These are phyloP conservation scores for Bothrops jararaca DNA, from an alignment of 2,113 vertebrate species.

Conservation along the genomic window DNA sequence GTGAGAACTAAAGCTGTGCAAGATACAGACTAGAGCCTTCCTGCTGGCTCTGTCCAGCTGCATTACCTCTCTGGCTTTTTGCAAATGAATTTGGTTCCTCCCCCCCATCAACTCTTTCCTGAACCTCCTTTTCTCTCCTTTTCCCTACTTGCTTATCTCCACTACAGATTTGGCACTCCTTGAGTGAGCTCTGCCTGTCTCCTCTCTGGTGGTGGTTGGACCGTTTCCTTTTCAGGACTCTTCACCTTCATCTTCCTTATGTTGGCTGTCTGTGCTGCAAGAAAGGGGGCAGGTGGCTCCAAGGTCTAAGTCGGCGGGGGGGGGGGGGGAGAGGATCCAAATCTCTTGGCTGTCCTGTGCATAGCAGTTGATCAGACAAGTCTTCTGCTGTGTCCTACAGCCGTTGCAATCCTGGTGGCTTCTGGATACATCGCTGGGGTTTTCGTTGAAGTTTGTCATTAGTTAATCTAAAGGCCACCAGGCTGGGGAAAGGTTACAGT, in stretches of 20 bases:
- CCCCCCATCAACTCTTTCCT: not conserved
- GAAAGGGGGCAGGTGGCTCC: slow-evolving; percentile 87
- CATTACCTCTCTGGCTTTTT: not conserved
- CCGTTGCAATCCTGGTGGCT: not conserved
- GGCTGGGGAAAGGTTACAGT: not conserved
- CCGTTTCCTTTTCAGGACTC: slow-evolving; percentile 87
- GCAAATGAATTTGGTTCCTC: not conserved
- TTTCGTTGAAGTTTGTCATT: not conserved
- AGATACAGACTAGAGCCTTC: not conserved
- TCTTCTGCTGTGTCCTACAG: not conserved
- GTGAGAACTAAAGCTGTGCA: not conserved
- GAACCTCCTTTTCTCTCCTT: slow-evolving; percentile 7
- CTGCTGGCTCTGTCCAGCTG: not conserved
- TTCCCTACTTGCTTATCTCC: slow-evolving; percentile 41
- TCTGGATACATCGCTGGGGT: not conserved
- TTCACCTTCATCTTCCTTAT: slow-evolving; percentile 93
- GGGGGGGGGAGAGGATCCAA: rapidly evolving
- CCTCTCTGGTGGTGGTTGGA: slow-evolving; percentile 87
- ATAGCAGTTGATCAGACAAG: not conserved
- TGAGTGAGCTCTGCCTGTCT: slow-evolving; percentile 88
- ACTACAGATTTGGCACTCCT: slow-evolving; percentile 84
- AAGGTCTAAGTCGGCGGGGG: slow-evolving; percentile 84
- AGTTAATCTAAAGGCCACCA: not conserved
- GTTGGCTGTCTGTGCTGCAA: slow-evolving; percentile 97
- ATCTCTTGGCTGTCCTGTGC: not conserved